Evolutionary conservation across 2,888 invertebrate species (phyloP), one percentile per base, ranked within the genome.

Genomic region (Hemaris fuciformis): DNA sequence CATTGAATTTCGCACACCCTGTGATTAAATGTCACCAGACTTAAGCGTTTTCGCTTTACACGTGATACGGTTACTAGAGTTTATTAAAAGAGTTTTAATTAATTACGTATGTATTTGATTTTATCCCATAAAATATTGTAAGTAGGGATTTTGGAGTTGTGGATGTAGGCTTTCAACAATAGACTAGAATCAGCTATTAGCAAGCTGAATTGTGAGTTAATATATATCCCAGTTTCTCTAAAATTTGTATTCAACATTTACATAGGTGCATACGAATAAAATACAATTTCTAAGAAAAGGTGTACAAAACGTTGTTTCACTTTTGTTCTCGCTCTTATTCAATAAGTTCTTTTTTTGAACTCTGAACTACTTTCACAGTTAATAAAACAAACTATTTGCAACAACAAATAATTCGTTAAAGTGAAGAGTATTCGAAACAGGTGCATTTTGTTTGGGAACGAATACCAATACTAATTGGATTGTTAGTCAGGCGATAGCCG

Each of bases 1-100:
- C 60, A 64, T 63, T 62, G 57, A 38, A 31, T 62, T 48, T 45
- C 42, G 59, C 58, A 59, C 53, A 27, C 25, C 42, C 41, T 20
- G 15, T 38, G 23, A 62, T 42, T 23, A 53, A 57, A 43, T 23
- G 56, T 43, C 31, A 56, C 57, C 10, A 10, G 22, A 45, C 57
- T 10, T 23, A 38, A 38, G 10, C 27, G 6, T 43, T 45, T 53
- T 23, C 25, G 6, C 31, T 53, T 31, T 31, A 27, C 13, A 25
- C n/a, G n/a, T 10, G 13, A 38, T n/a, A n/a, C 5, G n/a, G n/a
- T n/a, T n/a, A n/a, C n/a, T n/a, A 2, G n/a, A n/a, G 38, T n/a
- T 3, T 38, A 38, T 38, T 38, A 10, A 38, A 38, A n/a, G 10
- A 4, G 10, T 8, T 4, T 38, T 38, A 34, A n/a, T 38, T 38